A percentile compares a stretch with the other conserved stretches of the same genome.
These are phyloP conservation scores for Trachops cirrhosus DNA, from an alignment of 2,797 vertebrate species.

Conservation along the genomic window DNA sequence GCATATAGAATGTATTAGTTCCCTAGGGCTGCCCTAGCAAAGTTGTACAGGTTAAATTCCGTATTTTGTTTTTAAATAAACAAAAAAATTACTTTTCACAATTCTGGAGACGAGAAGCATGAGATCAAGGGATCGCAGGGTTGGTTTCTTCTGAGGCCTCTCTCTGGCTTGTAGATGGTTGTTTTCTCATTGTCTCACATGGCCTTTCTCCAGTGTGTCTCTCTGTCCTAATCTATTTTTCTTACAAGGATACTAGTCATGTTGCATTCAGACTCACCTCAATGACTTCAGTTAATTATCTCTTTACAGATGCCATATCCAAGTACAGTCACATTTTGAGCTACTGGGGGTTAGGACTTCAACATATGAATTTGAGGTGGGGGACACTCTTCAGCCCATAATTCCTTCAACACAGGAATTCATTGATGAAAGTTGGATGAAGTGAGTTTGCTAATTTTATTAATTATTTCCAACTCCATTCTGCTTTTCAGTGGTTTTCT, in stretches of 20 bases:
- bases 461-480: background rate
- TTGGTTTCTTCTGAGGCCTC: background rate
- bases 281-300: background rate
- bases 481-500: background rate
- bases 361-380: background rate
- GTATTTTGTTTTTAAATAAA: too few species aligned
- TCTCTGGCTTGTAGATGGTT: background rate
- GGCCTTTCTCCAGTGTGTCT: background rate
- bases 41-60: background rate
- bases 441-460: background rate
- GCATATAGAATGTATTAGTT: background rate
- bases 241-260: background rate
- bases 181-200: background rate
- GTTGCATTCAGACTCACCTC: background rate
- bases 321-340: background rate
- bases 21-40: background rate
- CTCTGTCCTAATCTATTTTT: background rate
- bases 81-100: background rate
- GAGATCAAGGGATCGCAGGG: background rate
- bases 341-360: background rate
- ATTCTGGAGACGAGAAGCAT: background rate
- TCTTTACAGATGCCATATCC: background rate
- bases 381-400: background rate
- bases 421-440: background rate
- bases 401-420: background rate